Evolutionary conservation across 2,888 invertebrate genomes (phyloP).

Genomic region (Ophonus ardosiacus): DNA sequence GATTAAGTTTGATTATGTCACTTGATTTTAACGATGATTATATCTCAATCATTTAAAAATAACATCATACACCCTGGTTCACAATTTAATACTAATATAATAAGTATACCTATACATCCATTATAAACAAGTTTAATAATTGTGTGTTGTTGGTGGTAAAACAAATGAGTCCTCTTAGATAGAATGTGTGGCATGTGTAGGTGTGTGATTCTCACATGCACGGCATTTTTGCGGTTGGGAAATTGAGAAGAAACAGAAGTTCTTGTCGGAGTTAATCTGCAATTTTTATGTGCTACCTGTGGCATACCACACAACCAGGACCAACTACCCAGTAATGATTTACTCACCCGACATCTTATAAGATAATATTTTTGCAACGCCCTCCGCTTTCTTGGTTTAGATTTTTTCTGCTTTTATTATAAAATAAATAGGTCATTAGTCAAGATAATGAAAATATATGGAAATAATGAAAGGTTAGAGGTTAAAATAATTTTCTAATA

Average conservation of each 20-base stretch:
- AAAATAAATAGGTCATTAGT: not conserved
- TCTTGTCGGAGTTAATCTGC: slow-evolving; percentile 49
- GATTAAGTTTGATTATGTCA: no score
- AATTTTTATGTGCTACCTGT: slow-evolving; percentile 57
- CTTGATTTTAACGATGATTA: no score
- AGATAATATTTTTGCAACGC: not conserved
- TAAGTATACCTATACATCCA: no score
- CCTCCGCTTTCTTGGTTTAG: not conserved
- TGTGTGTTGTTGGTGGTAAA: not conserved
- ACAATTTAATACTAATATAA: no score
- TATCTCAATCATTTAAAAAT: no score
- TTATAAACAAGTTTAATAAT: no score
- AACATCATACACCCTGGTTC: no score
- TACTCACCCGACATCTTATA: not conserved
- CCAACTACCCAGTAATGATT: not conserved
- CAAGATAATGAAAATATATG: not conserved
- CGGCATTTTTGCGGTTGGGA: not conserved
- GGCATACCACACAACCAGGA: slow-evolving; percentile 6
- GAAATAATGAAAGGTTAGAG: not conserved
- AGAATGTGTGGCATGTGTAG: not conserved
- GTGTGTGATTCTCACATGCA: not conserved
- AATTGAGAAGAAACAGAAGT: not conserved
- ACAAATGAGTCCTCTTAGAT: not conserved
- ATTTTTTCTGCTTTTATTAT: not conserved
- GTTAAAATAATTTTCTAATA: not conserved